Conservation (phyloP, 2,888 invertebrate species). For the Agelastica alni region DNA sequence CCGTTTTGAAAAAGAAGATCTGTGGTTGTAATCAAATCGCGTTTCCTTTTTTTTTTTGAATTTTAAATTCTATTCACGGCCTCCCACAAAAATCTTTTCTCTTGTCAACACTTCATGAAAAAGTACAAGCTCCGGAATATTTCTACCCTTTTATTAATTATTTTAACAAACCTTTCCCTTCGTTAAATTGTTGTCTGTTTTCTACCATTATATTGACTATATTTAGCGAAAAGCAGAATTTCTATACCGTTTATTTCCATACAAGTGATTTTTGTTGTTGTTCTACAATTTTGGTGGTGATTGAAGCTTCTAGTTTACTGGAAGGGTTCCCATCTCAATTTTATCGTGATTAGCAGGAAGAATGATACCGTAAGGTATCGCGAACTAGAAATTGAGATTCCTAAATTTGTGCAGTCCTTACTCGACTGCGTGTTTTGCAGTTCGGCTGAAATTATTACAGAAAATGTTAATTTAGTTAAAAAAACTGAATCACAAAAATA, state of each 20-base stretch:
- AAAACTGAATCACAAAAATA: no score
- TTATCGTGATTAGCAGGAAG: conserved; percentile 28
- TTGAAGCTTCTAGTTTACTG: conserved; percentile 33
- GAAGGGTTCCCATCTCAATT: conserved; percentile 33
- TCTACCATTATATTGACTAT: conserved; percentile 41
- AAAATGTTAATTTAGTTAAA: no score
- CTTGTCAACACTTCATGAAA: conserved; percentile 12
- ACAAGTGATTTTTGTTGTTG: conserved; percentile 24
- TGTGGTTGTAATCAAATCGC: conserved; percentile 2
- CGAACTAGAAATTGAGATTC: conserved; percentile 26
- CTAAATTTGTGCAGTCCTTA: conserved; percentile 48
- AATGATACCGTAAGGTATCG: conserved; percentile 23
- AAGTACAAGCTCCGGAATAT: conserved; percentile 11
- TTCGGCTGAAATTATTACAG: conserved; percentile 48
- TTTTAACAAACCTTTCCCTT: conserved; percentile 8
- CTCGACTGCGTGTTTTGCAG: conserved; percentile 49
- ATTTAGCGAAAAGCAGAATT: conserved; percentile 48
- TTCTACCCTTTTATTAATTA: neutral
- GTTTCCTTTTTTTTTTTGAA: conserved; percentile 1
- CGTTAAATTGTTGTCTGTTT: conserved; percentile 13
- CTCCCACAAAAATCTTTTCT: conserved; percentile 14
- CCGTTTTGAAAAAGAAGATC: conserved; percentile 10
- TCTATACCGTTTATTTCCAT: conserved; percentile 40
- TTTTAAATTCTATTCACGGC: conserved; percentile 12
- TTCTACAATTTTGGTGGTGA: conserved; percentile 21